Conservation (phyloP, 2,113 vertebrate genomes). For the Atlantisia rogersi region DNA sequence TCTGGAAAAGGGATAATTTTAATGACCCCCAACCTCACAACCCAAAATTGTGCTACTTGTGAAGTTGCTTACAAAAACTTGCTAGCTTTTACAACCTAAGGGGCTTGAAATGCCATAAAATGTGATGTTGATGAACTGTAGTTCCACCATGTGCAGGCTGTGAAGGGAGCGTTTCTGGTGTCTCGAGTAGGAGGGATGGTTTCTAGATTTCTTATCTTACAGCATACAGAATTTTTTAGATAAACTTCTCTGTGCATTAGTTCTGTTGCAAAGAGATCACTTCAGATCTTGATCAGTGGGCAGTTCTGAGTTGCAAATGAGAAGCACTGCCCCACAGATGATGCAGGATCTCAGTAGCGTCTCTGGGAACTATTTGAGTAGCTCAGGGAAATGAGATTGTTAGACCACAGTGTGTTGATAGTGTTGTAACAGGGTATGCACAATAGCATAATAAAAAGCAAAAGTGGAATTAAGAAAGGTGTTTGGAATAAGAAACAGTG, state of each 20-base stretch:
- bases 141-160: fast-evolving
- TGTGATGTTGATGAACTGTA: neutral
- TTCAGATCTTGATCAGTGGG: neutral
- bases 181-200: neutral
- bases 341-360: neutral
- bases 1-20: neutral
- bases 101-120: neutral
- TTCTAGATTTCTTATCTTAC: neutral
- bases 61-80: neutral
- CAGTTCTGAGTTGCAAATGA: neutral
- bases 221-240: neutral
- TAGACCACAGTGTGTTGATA: neutral
- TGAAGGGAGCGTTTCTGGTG: neutral
- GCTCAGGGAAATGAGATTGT: neutral
- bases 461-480: neutral
- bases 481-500: neutral
- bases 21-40: neutral
- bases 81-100: neutral
- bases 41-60: neutral
- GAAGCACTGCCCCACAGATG: neutral
- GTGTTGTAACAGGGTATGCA: neutral
- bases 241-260: neutral
- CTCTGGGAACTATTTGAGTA: neutral
- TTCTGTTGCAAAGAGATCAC: neutral
- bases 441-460: neutral